Percentiles rank a stretch among this genome's conserved stretches.
Conservation (phyloP, 2,888 invertebrate species). For the Linnaemya tessellans region DNA sequence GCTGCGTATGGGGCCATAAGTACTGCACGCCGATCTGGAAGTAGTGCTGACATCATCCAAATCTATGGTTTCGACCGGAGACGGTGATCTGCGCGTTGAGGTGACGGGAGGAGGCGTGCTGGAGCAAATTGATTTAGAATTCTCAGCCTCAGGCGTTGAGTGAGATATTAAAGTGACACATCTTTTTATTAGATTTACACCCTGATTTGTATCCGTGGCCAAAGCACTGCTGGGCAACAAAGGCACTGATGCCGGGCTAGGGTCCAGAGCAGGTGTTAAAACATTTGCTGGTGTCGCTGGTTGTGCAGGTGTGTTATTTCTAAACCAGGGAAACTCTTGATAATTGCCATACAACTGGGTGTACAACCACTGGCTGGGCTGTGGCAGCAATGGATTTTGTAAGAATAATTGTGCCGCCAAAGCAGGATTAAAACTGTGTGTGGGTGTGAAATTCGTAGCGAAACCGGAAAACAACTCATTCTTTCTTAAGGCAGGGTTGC, state of each 20-base stretch:
- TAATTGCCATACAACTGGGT: slow-evolving; percentile 89
- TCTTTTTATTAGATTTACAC: slow-evolving; percentile 82
- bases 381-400: slow-evolving; percentile 89
- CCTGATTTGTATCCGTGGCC: slow-evolving; percentile 73
- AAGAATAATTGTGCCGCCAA: slow-evolving; percentile 89
- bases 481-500: slow-evolving; percentile 77
- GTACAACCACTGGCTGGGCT: slow-evolving; percentile 91
- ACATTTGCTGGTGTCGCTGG: slow-evolving; percentile 65
- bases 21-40: slow-evolving; percentile 77
- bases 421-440: slow-evolving; percentile 85
- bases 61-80: slow-evolving; percentile 84
- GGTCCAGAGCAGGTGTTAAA: slow-evolving; percentile 50
- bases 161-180: slow-evolving; percentile 82
- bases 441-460: slow-evolving; percentile 82
- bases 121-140: slow-evolving; percentile 81
- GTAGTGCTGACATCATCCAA: slow-evolving; percentile 80
- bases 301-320: slow-evolving; percentile 81
- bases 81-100: slow-evolving; percentile 85
- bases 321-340: slow-evolving; percentile 88
- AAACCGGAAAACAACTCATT: slow-evolving; percentile 82
- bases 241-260: slow-evolving; percentile 42
- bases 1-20: slow-evolving; percentile 82
- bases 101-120: slow-evolving; percentile 82
- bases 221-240: slow-evolving; percentile 62
- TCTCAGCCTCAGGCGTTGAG: slow-evolving; percentile 80